A percentile compares a stretch with the other conserved stretches of the same genome.
Evolutionary conservation across 2,888 invertebrate genomes (phyloP).

Genomic region (Stictocephala bisonia): DNA sequence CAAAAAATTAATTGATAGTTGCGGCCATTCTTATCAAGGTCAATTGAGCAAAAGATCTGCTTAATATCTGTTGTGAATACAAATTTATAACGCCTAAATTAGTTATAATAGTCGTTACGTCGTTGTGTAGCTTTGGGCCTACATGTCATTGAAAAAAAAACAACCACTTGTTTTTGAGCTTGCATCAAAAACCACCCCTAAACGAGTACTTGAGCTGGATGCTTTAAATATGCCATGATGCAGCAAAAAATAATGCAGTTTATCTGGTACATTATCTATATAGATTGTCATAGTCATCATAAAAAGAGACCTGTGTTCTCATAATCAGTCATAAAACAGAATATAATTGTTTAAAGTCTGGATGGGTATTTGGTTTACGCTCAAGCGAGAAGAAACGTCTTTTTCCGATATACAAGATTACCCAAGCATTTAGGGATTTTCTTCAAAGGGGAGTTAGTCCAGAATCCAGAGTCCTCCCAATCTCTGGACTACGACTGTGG

Average conservation of each 20-base stretch:
- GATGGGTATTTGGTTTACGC: too few species aligned
- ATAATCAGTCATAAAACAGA: neutral
- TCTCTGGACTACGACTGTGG: neutral
- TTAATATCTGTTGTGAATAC: too few species aligned
- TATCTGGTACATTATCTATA: neutral
- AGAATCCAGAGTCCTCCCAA: neutral
- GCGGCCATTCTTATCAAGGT: too few species aligned
- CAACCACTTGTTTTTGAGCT: neutral
- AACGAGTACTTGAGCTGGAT: neutral
- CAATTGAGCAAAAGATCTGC: too few species aligned
- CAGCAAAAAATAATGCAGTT: neutral
- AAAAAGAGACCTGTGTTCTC: neutral
- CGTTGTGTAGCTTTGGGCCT: neutral
- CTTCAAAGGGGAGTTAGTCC: neutral
- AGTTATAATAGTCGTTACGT: neutral
- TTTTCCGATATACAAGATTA: neutral
- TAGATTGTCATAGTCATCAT: neutral
- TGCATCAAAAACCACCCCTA: neutral
- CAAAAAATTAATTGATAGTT: too few species aligned
- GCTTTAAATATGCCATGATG: slow-evolving; percentile 1
- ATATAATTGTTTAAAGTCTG: too few species aligned
- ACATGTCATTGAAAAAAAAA: neutral
- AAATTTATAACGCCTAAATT: too few species aligned
- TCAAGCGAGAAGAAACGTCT: neutral
- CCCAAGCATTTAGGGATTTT: neutral